Base-by-base conservation (phyloP, 2,888 invertebrate species). In the Melanostoma mellinum region DNA sequence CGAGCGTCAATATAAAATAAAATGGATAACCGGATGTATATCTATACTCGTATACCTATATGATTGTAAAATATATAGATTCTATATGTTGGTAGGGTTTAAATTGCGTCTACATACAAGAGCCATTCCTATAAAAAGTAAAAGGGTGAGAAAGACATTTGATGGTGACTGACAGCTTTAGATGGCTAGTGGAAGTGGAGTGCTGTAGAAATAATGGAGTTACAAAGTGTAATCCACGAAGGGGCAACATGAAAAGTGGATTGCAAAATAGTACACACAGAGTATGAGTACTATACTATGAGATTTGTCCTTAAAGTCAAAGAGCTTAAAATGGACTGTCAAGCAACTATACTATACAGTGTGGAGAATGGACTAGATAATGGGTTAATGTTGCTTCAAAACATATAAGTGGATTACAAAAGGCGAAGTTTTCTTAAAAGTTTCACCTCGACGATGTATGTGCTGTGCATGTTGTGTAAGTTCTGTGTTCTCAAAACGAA, bases 371-470 rank as follows among this genome's bases (percentile, higher is more conserved):
- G 20, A 58, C 20, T 32, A 63, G 63, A 50, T 63, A 84, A 84
- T 84, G 84, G 84, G 84, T 84, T 84, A 84, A 84, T 84, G 84
- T 84, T 79, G 79, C 84, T 79, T 74, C 65, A 84, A 84, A 84
- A 75, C 52, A 79, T 71, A 30, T 75, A 79, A 84, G 84, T 84
- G 84, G 84, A 84, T 84, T 84, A 84, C 84, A 84, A 55, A 53
- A 20, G 30, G 48, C 20, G 38, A 58, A 77, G 71, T 20, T 79
- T 75, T 44, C 56, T 67, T 9, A 75, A 84, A 84, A 84, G 46
- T 84, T 84, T 79, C 38, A 73, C 74, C 69, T 73, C 78, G 35
- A 73, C 1, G 9, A 53, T 44, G 10, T 44, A 30, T 63, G 52
- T 10, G 38, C 33, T 55, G 75, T 71, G 72, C 67, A 76, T 67